Conservation (phyloP, 2,113 vertebrate genomes). For the Chunga burmeisteri region DNA sequence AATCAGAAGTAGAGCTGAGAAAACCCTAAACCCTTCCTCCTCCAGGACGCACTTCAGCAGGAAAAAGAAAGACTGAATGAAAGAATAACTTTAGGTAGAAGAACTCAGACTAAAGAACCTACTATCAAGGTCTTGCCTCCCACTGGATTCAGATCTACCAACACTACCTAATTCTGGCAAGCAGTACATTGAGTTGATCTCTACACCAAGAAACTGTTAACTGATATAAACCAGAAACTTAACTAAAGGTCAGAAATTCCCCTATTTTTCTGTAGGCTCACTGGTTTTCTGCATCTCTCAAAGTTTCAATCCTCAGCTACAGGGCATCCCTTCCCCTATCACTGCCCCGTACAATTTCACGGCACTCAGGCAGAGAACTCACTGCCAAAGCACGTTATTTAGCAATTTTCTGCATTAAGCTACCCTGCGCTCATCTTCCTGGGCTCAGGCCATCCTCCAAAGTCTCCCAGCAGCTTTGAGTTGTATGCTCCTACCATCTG, state of each 20-base stretch:
- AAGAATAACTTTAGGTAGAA: background rate
- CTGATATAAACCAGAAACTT: background rate
- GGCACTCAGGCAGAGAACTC: background rate
- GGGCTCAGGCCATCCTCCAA: background rate
- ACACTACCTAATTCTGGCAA: background rate
- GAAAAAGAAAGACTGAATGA: background rate
- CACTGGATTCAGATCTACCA: background rate
- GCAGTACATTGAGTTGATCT: background rate
- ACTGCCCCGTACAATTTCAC: background rate
- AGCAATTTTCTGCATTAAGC: background rate
- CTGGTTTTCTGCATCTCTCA: background rate
- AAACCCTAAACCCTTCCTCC: background rate
- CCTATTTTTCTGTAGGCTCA: background rate
- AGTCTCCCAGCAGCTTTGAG: slow-evolving; percentile 1
- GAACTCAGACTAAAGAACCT: background rate
- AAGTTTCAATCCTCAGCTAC: background rate
- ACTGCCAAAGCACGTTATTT: background rate
- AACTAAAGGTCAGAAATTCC: background rate
- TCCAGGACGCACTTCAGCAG: background rate
- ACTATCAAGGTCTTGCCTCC: background rate
- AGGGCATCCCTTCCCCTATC: background rate
- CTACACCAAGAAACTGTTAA: background rate
- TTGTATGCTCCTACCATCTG: background rate
- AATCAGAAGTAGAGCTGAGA: background rate
- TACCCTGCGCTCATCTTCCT: background rate